Evolutionary conservation across 2,797 vertebrate species (phyloP).

Genomic region (Capromys pilorides): DNA sequence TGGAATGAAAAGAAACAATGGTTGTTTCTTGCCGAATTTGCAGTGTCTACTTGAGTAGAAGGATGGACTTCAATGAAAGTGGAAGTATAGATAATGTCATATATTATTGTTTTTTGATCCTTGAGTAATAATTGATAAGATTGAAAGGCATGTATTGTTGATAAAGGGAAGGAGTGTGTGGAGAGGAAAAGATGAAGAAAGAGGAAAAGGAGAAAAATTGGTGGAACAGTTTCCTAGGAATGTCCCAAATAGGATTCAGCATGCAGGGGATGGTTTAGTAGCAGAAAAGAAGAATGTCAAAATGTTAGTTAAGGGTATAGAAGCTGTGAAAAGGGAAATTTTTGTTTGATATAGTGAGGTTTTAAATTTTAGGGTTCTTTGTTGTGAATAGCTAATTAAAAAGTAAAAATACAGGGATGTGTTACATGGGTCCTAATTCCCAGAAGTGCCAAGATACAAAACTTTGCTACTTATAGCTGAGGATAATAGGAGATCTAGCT

Average conservation of each 20-base stretch:
- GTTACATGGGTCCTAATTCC: neutral
- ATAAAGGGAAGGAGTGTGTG: neutral
- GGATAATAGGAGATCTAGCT: conserved; percentile 4
- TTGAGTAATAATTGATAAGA: neutral
- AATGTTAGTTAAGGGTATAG: neutral
- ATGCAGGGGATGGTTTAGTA: neutral
- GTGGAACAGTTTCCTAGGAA: neutral
- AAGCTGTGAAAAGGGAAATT: neutral
- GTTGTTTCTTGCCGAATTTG: conserved; percentile 3
- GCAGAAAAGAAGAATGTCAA: neutral
- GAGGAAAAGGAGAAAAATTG: neutral
- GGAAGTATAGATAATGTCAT: neutral
- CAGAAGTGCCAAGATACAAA: neutral
- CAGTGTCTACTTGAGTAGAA: neutral
- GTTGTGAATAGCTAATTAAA: neutral
- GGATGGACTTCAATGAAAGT: neutral
- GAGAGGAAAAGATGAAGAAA: neutral
- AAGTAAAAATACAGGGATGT: neutral
- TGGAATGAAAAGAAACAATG: neutral
- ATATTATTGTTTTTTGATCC: neutral
- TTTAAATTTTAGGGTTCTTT: neutral
- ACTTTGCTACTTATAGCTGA: neutral
- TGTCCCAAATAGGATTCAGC: neutral
- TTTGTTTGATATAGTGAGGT: neutral
- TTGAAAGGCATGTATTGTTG: conserved; percentile 8